Evolutionary conservation across 1,140 invertebrate species (phyloP).

Genomic region (Panonychus citri): DNA sequence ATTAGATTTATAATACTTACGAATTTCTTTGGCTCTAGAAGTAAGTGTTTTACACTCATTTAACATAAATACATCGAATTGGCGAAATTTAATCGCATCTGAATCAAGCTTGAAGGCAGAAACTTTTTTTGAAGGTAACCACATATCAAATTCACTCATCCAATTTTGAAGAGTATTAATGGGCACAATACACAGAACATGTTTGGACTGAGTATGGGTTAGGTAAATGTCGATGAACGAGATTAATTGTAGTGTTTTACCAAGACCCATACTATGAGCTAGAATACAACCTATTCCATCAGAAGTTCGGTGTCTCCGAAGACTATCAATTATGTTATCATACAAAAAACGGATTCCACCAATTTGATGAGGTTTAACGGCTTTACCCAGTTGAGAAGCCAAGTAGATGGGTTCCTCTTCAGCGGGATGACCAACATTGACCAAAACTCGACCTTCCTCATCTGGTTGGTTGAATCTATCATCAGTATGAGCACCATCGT

Average conservation of each 20-base stretch:
- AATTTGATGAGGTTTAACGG: conserved; percentile 41
- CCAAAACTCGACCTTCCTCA: conserved; percentile 66
- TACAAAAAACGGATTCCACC: conserved; percentile 85
- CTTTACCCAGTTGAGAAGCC: conserved; percentile 65
- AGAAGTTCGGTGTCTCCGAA: conserved; percentile 61
- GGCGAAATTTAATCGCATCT: conserved; percentile 32
- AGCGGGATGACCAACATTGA: conserved; percentile 85
- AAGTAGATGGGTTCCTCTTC: conserved; percentile 80
- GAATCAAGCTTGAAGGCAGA: not conserved
- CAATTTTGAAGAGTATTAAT: conserved; percentile 98
- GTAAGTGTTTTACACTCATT: conserved; percentile 84
- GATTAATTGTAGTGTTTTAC: conserved; percentile 38
- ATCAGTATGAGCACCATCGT: conserved; percentile 24
- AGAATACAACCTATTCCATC: conserved; percentile 85
- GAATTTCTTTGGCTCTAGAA: conserved; percentile 46
- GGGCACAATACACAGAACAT: conserved; percentile 86
- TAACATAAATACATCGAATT: conserved; percentile 65
- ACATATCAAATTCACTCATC: conserved; percentile 91
- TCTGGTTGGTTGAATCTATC: conserved; percentile 69
- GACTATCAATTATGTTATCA: conserved; percentile 84
- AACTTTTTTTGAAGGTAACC: conserved; percentile 39
- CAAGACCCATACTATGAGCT: conserved; percentile 58
- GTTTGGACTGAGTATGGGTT: conserved; percentile 59
- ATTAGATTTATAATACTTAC: conserved; percentile 17
- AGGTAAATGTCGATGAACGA: conserved; percentile 91